Base-by-base conservation (phyloP, 2,888 invertebrate genomes). In the Homarus gammarus region DNA sequence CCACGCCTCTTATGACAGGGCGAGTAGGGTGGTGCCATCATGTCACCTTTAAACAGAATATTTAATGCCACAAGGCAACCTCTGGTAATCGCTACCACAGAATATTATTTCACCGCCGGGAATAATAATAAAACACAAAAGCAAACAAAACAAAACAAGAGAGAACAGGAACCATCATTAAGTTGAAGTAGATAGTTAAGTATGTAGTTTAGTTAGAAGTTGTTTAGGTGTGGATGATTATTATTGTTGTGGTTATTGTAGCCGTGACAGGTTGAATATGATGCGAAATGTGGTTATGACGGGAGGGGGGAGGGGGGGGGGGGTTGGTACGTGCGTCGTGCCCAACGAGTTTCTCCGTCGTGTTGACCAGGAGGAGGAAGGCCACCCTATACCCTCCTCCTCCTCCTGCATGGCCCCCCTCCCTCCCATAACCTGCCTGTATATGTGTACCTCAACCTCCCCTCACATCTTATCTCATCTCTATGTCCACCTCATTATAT, bases 11-110 rank as follows among this genome's bases (percentile, higher is more conserved):
- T 44, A 27, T 31, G 75, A 44, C 12, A 12, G 49, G 75, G 73
- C 38, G 75, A 36, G 72, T 36, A 36, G 3, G 27, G 44, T 77
- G 75, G 61, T 79, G 79, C 33, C 79, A 79, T 79, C 61, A 56
- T 36, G 79, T 79, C 79, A 64, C 79, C 79, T 79, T 79, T 79
- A 79, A 79, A 56, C 61, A n/a, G 79, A 61, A 79, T 79, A 79
- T 79, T 79, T 56, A 79, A 61, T 79, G 79, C 36, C 61, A 33
- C 36, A 79, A 15, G 61, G 61, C 79, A 5, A 27, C 79, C 64
- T 64, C 64, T 36, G 64, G 79, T 61, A 61, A 61, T 61, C 31
- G 3, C 38, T 31, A 27, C 27, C 56, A n/a, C 61, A 61, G 38
- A 79, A 15, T 38, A 40, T n/a, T n/a, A n/a, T n/a, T n/a, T n/a